Conservation (phyloP, 1,140 invertebrate genomes). For the Aethina tumida region DNA sequence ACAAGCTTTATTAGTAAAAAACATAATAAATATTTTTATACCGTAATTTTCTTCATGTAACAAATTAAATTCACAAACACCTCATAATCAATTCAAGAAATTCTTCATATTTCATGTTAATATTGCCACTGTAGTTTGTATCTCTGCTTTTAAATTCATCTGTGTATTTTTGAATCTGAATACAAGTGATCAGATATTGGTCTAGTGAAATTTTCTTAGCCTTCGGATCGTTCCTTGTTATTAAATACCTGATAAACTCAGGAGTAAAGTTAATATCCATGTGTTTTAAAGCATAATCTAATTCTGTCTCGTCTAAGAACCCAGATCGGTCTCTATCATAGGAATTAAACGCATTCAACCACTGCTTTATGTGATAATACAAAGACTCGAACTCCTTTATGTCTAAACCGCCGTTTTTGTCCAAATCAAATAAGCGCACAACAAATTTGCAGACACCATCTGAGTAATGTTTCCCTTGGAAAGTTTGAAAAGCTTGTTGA, state of each 20-base stretch:
- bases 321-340: constrained; percentile 25
- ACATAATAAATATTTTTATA: too few relatives aligned
- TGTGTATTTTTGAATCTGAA: constrained; percentile 31
- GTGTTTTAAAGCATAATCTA: constrained; percentile 26
- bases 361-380: constrained; percentile 29
- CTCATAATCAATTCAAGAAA: constrained; percentile 30
- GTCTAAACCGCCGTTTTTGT: constrained; percentile 31
- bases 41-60: too few relatives aligned
- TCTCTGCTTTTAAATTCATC: constrained; percentile 32
- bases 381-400: constrained; percentile 30
- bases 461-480: constrained; percentile 29
- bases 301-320: constrained; percentile 24
- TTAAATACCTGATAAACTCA: constrained; percentile 29
- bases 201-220: constrained; percentile 29
- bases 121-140: constrained; percentile 23
- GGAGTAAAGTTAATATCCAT: constrained; percentile 29
- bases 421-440: constrained; percentile 30
- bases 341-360: constrained; percentile 29
- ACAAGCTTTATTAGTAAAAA: too few relatives aligned
- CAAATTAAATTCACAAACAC: constrained; percentile 25
- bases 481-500: constrained; percentile 28
- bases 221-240: constrained; percentile 24
- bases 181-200: constrained; percentile 31
- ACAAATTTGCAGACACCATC: constrained; percentile 31
- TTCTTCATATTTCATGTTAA: constrained; percentile 30